These are phyloP conservation scores for Macrostomum lignano DNA, from an alignment of 1,140 invertebrate genomes.

Conservation along the genomic window DNA sequence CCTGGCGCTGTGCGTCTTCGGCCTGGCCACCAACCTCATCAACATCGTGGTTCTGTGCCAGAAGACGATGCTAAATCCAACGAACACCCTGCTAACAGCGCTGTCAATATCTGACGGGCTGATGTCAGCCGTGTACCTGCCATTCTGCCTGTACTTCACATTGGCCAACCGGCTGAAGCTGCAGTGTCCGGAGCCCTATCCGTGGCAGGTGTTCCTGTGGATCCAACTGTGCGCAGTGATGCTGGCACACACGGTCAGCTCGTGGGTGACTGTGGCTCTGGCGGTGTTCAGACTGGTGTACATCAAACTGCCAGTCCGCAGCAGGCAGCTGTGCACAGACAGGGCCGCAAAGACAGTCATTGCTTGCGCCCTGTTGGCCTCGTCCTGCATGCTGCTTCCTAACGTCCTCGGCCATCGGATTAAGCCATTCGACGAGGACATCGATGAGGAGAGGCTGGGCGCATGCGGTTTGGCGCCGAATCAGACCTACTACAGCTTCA, in stretches of 20 bases:
- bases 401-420: slow-evolving; percentile 4
- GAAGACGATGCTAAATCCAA: no score
- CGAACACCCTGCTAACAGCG: no score
- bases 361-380: slow-evolving; percentile 1
- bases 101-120: no score
- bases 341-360: slow-evolving; percentile 3
- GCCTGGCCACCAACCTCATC: no score
- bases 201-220: background rate
- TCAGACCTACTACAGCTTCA: background rate
- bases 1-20: no score
- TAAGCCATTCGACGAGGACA: slow-evolving; percentile 1
- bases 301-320: no score
- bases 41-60: no score
- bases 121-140: no score
- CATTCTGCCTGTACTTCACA: no score
- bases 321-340: no score
- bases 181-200: no score
- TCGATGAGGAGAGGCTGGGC: background rate
- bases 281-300: background rate
- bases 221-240: background rate
- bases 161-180: no score
- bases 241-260: slow-evolving; percentile 2
- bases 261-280: slow-evolving; percentile 2
- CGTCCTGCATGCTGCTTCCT: background rate
- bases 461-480: slow-evolving; percentile 3